A percentile compares a stretch with the other conserved stretches of the same genome.
Conservation (phyloP, 2,888 invertebrate genomes). For the Euzetes globulus region DNA sequence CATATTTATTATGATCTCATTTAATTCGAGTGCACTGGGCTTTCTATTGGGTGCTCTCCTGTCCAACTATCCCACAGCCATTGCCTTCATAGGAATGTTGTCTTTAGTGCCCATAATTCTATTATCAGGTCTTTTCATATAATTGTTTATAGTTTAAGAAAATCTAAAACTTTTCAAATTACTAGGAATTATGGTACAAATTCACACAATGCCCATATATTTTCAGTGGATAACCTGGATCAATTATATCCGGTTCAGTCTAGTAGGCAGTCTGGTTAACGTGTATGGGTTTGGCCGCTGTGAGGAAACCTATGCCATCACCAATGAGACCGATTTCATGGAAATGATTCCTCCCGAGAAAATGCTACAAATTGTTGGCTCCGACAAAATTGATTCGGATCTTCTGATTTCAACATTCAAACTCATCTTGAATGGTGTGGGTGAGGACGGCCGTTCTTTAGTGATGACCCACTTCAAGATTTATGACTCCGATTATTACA, state of each 20-base stretch:
- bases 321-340: too few relatives aligned
- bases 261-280: slow-evolving; percentile 72
- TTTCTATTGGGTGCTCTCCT: slow-evolving; percentile 71
- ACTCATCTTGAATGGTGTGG: too few relatives aligned
- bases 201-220: background rate
- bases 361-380: too few relatives aligned
- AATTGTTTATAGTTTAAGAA: background rate
- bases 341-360: too few relatives aligned
- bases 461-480: too few relatives aligned
- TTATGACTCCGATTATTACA: too few relatives aligned
- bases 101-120: slow-evolving; percentile 89
- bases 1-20: slow-evolving; percentile 64
- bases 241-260: slow-evolving; percentile 79
- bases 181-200: slow-evolving; percentile 4
- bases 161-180: background rate
- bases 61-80: slow-evolving; percentile 58
- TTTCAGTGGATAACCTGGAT: background rate
- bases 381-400: too few relatives aligned
- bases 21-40: slow-evolving; percentile 86
- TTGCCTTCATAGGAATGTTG: slow-evolving; percentile 90
- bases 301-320: too few relatives aligned
- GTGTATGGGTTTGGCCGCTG: slow-evolving; percentile 59
- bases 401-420: too few relatives aligned
- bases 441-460: too few relatives aligned
- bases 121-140: slow-evolving; percentile 64